Conservation (phyloP, 1,140 invertebrate species). For the Drosophila pruinosa region DNA sequence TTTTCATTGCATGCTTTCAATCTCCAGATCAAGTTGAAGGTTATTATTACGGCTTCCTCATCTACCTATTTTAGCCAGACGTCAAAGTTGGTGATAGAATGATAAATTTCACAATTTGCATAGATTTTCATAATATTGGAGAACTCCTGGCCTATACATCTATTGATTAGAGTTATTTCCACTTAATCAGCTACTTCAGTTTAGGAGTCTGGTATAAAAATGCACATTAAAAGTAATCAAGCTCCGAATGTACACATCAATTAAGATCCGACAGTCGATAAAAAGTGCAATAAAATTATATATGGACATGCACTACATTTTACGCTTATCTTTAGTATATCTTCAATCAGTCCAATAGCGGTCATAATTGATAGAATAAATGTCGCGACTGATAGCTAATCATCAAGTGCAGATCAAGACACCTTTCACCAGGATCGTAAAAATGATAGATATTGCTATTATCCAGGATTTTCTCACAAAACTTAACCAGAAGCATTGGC, state of each 20-base stretch:
- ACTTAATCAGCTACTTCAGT: background rate
- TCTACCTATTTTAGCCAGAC: background rate
- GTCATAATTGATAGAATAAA: background rate
- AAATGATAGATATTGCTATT: background rate
- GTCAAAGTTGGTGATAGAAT: slow-evolving; percentile 6
- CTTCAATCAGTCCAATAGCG: background rate
- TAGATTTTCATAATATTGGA: slow-evolving; percentile 27
- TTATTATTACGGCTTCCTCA: slow-evolving; percentile 17
- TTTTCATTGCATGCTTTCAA: background rate
- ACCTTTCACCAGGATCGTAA: background rate
- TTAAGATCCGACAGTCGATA: background rate
- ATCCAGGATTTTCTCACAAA: too few relatives aligned
- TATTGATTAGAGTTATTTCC: background rate
- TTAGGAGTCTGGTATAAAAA: background rate
- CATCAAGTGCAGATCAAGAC: background rate
- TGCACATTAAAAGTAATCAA: background rate
- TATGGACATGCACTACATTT: background rate
- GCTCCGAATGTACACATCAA: too few relatives aligned
- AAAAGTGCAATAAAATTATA: background rate
- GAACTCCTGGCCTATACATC: too few relatives aligned
- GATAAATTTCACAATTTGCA: slow-evolving; percentile 27
- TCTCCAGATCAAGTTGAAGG: slow-evolving; percentile 14
- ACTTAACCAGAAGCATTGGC: too few relatives aligned
- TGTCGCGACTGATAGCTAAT: background rate
- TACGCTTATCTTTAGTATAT: background rate